phyloP scores from a whole-genome alignment of 2,888 invertebrate genomes.

The Scrobipalpa costella region DNA sequence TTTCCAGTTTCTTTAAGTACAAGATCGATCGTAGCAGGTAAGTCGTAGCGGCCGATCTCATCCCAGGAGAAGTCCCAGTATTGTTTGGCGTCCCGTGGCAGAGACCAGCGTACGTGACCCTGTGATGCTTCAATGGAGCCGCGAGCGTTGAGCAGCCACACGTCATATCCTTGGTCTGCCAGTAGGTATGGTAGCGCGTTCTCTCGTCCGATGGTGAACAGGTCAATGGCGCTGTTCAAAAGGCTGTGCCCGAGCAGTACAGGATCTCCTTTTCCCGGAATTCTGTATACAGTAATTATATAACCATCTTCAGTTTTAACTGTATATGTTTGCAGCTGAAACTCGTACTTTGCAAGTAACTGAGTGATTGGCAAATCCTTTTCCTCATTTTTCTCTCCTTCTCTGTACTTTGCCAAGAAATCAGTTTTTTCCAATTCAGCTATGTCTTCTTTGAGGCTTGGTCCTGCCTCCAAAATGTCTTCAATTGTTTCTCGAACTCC shows the following conservation, averaged over 20 bases:
- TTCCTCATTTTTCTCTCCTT: constrained; percentile 38
- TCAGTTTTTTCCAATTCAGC: constrained; percentile 8
- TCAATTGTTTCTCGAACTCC: neutral
- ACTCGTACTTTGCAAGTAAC: constrained; percentile 56
- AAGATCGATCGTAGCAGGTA: constrained; percentile 90
- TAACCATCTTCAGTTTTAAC: constrained; percentile 60
- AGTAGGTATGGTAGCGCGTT: constrained; percentile 69
- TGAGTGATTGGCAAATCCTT: constrained; percentile 43
- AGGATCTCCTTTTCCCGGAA: constrained; percentile 52
- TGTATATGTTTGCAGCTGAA: constrained; percentile 48
- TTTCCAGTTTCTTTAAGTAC: constrained; percentile 77
- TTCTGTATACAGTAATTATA: constrained; percentile 52
- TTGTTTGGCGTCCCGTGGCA: constrained; percentile 47
- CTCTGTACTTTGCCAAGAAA: constrained; percentile 10
- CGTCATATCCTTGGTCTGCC: constrained; percentile 84
- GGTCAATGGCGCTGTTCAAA: constrained; percentile 62
- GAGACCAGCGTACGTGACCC: constrained; percentile 68
- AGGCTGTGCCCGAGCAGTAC: constrained; percentile 67
- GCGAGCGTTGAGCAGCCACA: constrained; percentile 90
- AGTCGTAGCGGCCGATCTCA: constrained; percentile 88
- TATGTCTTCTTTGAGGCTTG: constrained; percentile 2
- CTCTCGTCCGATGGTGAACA: constrained; percentile 54
- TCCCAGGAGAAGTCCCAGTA: constrained; percentile 90
- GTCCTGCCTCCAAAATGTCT: constrained; percentile 6
- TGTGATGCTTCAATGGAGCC: constrained; percentile 84